A percentile compares a stretch with the other conserved stretches of the same genome.
Evolutionary conservation across 2,797 vertebrate genomes (phyloP).

Genomic region (Sebastes goodei): DNA sequence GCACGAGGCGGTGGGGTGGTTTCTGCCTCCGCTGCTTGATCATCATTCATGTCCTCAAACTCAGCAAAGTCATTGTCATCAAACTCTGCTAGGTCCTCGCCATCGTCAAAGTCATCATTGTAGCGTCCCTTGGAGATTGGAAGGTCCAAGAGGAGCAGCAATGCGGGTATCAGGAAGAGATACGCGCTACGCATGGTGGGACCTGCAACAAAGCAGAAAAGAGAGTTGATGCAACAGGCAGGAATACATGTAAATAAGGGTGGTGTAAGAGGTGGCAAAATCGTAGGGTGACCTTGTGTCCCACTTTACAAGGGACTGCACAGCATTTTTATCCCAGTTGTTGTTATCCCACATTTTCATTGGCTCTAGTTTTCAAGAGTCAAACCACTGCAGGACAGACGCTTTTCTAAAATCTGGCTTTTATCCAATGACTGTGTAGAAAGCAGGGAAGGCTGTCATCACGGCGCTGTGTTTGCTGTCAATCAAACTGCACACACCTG

Average conservation of each 20-base stretch:
- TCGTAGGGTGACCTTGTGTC: not conserved
- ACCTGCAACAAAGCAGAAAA: conserved; percentile 31
- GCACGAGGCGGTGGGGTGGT: conserved; percentile 79
- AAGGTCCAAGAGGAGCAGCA: conserved; percentile 78
- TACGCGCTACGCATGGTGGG: conserved; percentile 67
- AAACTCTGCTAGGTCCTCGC: conserved; percentile 94
- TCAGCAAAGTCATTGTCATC: conserved; percentile 99
- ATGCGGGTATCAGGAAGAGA: conserved; percentile 69
- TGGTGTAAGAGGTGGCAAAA: not conserved
- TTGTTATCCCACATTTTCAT: too few relatives aligned
- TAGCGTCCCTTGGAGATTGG: conserved; percentile 87
- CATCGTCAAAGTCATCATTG: conserved; percentile 93
- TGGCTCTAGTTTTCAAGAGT: too few relatives aligned
- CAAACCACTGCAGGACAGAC: too few relatives aligned
- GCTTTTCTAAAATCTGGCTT: too few relatives aligned
- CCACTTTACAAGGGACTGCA: too few relatives aligned
- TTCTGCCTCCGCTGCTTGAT: conserved; percentile 81
- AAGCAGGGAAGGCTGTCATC: too few relatives aligned
- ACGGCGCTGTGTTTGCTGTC: too few relatives aligned
- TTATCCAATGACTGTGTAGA: too few relatives aligned
- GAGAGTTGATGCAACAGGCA: not conserved
- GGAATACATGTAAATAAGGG: conserved; percentile 11
- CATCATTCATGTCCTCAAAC: conserved; percentile 93
- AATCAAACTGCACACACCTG: too few relatives aligned
- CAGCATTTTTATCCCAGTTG: too few relatives aligned